These are phyloP conservation scores for Beris morrisii DNA, from an alignment of 2,888 invertebrate species.

Conservation along the genomic window DNA sequence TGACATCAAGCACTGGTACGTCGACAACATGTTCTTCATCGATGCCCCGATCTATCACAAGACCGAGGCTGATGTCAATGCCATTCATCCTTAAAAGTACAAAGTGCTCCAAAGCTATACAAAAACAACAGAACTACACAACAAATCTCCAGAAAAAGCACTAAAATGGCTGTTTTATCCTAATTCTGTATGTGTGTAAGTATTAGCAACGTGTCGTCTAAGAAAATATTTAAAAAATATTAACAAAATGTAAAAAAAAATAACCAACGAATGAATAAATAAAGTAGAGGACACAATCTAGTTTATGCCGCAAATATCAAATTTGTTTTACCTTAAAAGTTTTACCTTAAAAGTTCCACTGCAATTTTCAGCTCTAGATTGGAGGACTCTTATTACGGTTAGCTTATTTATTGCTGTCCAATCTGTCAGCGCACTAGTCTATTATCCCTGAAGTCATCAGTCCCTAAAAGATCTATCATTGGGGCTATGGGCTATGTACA, in stretches of 20 bases:
- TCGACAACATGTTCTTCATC: constrained; percentile 69
- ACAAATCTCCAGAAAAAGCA: neutral
- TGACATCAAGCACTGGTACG: constrained; percentile 62
- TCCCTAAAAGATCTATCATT: too few species aligned
- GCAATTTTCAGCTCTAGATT: too few species aligned
- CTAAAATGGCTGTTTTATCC: constrained; percentile 22
- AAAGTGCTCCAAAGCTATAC: neutral
- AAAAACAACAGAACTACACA: neutral
- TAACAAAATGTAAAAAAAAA: neutral
- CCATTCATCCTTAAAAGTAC: constrained; percentile 30
- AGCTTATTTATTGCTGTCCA: too few species aligned
- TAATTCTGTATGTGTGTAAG: constrained; percentile 24
- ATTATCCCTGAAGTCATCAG: too few species aligned
- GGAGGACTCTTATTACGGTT: too few species aligned
- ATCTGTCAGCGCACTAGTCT: too few species aligned
- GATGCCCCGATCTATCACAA: constrained; percentile 70
- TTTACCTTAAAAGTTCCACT: too few species aligned
- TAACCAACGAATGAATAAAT: too few species aligned
- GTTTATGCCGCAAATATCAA: too few species aligned
- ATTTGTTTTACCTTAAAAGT: too few species aligned
- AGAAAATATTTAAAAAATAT: constrained; percentile 10
- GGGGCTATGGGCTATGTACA: too few species aligned
- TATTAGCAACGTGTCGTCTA: constrained; percentile 24
- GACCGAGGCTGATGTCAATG: constrained; percentile 55
- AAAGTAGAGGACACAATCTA: too few species aligned